Percentiles rank a stretch among this genome's conserved stretches.
Evolutionary conservation across 2,113 vertebrate genomes (phyloP).

Genomic region (Acanthisitta chloris): DNA sequence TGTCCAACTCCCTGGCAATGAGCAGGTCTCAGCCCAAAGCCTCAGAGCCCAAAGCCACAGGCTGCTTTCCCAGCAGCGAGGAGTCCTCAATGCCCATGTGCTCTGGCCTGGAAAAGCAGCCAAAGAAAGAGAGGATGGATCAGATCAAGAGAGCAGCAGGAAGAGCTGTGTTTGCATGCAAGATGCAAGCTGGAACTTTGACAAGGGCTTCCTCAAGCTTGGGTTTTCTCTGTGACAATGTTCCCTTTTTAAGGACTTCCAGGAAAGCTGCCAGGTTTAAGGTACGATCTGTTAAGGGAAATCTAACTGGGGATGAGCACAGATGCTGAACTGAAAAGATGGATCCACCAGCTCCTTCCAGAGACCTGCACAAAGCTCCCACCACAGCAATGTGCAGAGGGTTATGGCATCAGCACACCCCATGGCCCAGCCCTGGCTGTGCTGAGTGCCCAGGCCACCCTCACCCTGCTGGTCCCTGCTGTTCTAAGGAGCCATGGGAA

Average conservation of each 20-base stretch:
- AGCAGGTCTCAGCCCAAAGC: not conserved
- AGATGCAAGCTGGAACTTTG: constrained; percentile 6
- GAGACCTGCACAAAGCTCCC: not conserved
- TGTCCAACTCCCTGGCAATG: fast-evolving
- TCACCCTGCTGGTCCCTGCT: not conserved
- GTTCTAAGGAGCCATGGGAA: not conserved
- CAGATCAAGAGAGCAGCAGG: not conserved
- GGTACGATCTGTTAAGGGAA: not conserved
- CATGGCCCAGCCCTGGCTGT: not conserved
- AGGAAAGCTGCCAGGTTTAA: constrained; percentile 5
- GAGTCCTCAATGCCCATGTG: fast-evolving
- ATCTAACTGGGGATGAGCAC: not conserved
- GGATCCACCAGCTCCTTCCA: not conserved
- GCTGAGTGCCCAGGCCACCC: not conserved
- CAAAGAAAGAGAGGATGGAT: not conserved
- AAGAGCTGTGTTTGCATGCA: not conserved
- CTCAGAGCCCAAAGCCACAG: not conserved
- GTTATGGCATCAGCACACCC: not conserved
- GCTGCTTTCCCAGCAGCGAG: not conserved
- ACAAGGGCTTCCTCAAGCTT: not conserved
- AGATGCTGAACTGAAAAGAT: not conserved
- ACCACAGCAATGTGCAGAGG: not conserved
- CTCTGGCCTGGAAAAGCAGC: not conserved
- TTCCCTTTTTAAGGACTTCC: not conserved
- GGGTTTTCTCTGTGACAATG: not conserved